A percentile compares a stretch with the other conserved stretches of the same genome.
These are phyloP conservation scores for Mus pahari DNA, from an alignment of 2,113 vertebrate species.

Conservation along the genomic window DNA sequence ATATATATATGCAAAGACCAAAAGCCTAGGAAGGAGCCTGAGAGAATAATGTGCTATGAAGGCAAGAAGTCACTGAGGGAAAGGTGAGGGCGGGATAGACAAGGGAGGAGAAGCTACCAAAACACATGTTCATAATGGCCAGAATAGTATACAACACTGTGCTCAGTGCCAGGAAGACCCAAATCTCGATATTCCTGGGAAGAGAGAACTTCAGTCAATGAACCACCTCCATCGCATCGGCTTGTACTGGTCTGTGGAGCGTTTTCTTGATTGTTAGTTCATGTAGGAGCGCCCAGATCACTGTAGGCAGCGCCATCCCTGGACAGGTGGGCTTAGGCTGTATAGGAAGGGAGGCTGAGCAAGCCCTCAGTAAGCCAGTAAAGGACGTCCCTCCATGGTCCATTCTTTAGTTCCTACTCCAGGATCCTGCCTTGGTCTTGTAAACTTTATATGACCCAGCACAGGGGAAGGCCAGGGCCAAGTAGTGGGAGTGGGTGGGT, in stretches of 20 bases:
- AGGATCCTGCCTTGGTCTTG: background rate
- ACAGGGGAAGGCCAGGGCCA: too few species aligned
- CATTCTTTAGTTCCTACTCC: background rate
- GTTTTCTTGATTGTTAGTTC: background rate
- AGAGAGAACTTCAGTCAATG: background rate
- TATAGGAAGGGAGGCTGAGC: too few species aligned
- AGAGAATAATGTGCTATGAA: background rate
- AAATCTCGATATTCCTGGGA: background rate
- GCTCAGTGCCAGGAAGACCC: background rate
- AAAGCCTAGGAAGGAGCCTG: background rate
- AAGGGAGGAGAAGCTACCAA: background rate
- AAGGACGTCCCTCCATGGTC: background rate
- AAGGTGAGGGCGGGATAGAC: background rate
- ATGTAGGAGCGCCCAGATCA: background rate
- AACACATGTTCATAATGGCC: background rate
- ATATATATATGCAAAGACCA: background rate
- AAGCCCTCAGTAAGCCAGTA: background rate
- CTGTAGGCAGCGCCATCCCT: background rate
- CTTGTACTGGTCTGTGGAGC: background rate
- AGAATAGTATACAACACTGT: background rate
- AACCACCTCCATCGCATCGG: too few species aligned
- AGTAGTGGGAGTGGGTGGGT: too few species aligned
- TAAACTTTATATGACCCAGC: too few species aligned
- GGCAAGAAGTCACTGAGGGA: background rate
- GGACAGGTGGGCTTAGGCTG: background rate